Conservation (phyloP, 2,113 vertebrate genomes). For the Acanthisitta chloris region DNA sequence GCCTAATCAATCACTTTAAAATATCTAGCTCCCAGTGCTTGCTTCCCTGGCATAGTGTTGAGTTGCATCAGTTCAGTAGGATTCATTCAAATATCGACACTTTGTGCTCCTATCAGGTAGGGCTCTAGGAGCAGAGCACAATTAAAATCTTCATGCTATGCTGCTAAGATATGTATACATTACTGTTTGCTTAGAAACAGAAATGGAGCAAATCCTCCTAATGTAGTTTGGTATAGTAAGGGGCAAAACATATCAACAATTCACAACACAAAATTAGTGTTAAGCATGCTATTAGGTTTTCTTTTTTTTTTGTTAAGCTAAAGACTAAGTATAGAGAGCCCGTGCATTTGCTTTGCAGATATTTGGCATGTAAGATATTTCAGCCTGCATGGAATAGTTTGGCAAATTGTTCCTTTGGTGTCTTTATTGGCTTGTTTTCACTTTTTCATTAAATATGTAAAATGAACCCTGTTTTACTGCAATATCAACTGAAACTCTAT, state of each 20-base stretch:
- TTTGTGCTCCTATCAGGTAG: not conserved
- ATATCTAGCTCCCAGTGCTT: not conserved
- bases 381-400: not conserved
- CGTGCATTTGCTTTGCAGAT: not conserved
- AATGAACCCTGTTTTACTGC: conserved; percentile 27
- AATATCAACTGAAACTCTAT: conserved; percentile 38
- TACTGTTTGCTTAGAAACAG: not conserved
- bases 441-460: conserved; percentile 60
- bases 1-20: conserved; percentile 32
- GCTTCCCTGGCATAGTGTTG: not conserved
- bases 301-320: not conserved
- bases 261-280: not conserved
- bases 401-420: conserved; percentile 31
- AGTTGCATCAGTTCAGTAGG: not conserved
- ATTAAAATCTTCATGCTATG: not conserved
- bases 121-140: not conserved
- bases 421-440: conserved; percentile 53
- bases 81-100: not conserved
- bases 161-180: not conserved
- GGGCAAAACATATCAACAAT: not conserved
- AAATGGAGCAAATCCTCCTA: not conserved
- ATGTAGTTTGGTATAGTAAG: not conserved
- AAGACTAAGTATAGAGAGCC: not conserved
- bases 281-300: not conserved
- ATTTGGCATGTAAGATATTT: not conserved